A percentile compares a stretch with the other conserved stretches of the same genome.
Evolutionary conservation across 2,797 vertebrate genomes (phyloP).

Genomic region (Thripadectes ignobilis): DNA sequence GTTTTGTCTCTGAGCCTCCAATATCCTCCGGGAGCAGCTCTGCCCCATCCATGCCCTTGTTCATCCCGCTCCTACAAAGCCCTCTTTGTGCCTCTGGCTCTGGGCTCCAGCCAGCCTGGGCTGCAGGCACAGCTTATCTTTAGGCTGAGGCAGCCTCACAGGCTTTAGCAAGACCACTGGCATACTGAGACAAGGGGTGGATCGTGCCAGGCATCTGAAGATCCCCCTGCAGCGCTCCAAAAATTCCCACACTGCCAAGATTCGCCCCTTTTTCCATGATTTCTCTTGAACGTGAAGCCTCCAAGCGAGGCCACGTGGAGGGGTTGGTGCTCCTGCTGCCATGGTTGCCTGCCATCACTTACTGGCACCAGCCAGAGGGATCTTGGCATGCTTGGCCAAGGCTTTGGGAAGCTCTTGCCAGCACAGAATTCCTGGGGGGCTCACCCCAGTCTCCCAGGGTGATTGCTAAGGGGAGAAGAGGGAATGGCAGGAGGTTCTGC

Average conservation of each 20-base stretch:
- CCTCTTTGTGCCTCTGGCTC: neutral
- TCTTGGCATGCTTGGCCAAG: neutral
- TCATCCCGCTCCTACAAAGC: neutral
- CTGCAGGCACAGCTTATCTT: neutral
- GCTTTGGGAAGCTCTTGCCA: neutral
- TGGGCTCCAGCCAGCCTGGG: conserved; percentile 44
- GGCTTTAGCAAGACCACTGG: neutral
- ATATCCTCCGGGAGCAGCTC: neutral
- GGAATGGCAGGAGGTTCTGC: neutral
- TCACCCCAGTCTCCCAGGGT: neutral
- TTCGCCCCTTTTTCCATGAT: fast-evolving
- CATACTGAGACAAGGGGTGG: fast-evolving
- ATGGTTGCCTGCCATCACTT: neutral
- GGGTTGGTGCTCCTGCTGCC: neutral
- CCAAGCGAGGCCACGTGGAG: fast-evolving
- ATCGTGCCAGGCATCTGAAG: neutral
- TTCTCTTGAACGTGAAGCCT: fast-evolving
- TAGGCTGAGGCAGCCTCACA: neutral
- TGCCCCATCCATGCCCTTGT: neutral
- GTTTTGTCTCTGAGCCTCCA: neutral
- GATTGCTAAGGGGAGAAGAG: neutral
- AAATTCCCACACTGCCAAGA: fast-evolving
- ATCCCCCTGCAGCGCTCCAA: neutral
- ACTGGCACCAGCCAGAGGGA: neutral
- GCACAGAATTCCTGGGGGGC: neutral